Percentiles rank a stretch among this genome's conserved stretches.
Evolutionary conservation across 1,140 invertebrate genomes (phyloP).

Genomic region (Pseudomyrmex pallidus): DNA sequence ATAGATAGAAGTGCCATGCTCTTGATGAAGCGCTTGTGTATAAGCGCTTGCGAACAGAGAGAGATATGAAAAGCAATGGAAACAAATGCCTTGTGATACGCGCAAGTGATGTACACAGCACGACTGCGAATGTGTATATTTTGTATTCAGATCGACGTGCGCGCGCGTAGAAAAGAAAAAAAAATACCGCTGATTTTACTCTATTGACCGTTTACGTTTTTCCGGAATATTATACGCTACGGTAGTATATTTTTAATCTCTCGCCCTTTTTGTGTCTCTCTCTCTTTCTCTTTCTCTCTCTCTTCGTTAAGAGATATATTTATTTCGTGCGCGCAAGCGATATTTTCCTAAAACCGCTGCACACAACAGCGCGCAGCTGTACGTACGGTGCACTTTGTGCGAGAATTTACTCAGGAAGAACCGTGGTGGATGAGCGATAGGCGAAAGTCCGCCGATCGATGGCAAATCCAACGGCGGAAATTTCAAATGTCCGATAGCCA

Average conservation of each 20-base stretch:
- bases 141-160: neutral
- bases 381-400: neutral
- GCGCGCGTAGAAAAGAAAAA: neutral
- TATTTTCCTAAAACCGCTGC: neutral
- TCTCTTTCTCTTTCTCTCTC: no score
- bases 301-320: no score
- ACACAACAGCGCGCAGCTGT: neutral
- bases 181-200: conserved; percentile 13
- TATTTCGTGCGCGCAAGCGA: no score
- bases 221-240: neutral
- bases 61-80: neutral
- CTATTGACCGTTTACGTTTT: neutral
- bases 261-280: no score
- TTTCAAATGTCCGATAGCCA: conserved; percentile 49
- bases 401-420: conserved; percentile 18
- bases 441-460: neutral
- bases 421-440: neutral
- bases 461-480: conserved; percentile 26
- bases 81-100: conserved; percentile 35
- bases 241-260: neutral
- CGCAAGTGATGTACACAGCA: conserved; percentile 1
- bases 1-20: conserved; percentile 31
- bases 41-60: conserved; percentile 36
- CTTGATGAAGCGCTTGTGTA: conserved; percentile 44
- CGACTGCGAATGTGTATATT: neutral